Base-by-base conservation (phyloP, 2,113 vertebrate species). In the Bungarus multicinctus region DNA sequence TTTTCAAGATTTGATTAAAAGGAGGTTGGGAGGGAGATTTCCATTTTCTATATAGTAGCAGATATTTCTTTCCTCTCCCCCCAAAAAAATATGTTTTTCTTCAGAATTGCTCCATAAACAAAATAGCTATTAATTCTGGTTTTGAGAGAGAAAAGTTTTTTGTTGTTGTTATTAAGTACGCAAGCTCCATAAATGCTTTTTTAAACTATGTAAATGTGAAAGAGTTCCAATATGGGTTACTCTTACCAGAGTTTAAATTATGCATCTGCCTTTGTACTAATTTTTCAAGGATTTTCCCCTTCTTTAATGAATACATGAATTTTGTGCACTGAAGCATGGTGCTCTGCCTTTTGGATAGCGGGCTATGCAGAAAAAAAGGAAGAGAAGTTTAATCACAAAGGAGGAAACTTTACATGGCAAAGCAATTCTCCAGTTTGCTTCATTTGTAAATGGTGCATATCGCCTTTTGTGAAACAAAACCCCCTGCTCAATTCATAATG, bases 331-430 rank as follows among this genome's bases (percentile, higher is more conserved):
- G 97, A 94, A 97, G 96, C 97, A 97, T 97, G 94, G 94, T 96
- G 93, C 91, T 39, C 55, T 87, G 93, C 94, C 95, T 96, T 96
- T 97, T 94, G 96, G 95, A 95, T 94, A 94, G 95, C 94, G 93
- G 94, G 91, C 96, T 95, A 92, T 95, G 92, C 95, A 95, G 97
- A 94, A 96, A 94, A 95, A 95, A 96, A 95, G 97, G 97, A 97
- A 96, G 97, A 94, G 94, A 96, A 95, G 97, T 87, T 97, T 97
- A 97, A 96, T 96, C 94, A 97, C 97, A 97, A 97, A 97, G 95
- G 96, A 95, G 96, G 95, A 95, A 96, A 96, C 96, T 95, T 96
- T 93, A 94, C 95, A 87, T 91, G 2, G 94, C 95, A 94, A 88
- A 95, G 94, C 95, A 95, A 95, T 96, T 96, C 94, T 92, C 1